Base-by-base conservation (phyloP, 2,113 vertebrate genomes). In the Artemisiospiza belli region DNA sequence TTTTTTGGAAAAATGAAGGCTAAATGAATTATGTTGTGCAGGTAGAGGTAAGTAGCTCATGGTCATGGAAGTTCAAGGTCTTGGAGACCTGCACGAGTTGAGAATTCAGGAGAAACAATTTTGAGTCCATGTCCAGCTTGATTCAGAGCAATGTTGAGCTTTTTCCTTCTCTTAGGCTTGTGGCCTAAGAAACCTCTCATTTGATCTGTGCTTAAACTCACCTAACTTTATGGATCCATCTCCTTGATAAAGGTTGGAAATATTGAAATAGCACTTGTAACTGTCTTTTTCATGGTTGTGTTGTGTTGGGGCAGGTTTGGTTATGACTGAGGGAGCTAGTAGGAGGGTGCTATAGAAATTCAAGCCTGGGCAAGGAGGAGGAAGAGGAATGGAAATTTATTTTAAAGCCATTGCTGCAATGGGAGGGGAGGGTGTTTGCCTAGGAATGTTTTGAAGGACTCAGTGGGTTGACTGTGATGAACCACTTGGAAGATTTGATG, bases 301-400 rank as follows among this genome's bases (percentile, higher is more conserved):
- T 43, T 87, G 49, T 91, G 41, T 80, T 94, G 79, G 91, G 90
- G 64, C 92, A 88, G 51, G 69, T 87, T 83, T 92, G 90, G 67
- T 83, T 72, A 57, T 88, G 93, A 74, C 86, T 72, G 64, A 57
- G 61, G 76, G 89, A 89, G 43, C 55, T 58, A 75, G 92, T 70
- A 72, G 91, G 95, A 85, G 87, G 93, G 75, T 83, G 91, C 73
- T 87, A 33, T 59, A 82, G 64, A 73, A 84, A 81, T 93, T 30
- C 33, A 58, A 64, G 74, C 63, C 95, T 31, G 14, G 81, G 83
- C 27, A 12, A 78, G 24, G 51, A 47, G 46, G 18, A 83, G 81
- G 52, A 79, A n/a, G 43, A 49, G 76, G 52, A 35, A 52, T 81
- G 68, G 41, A 61, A 93, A 68, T 63, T 82, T 67, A 55, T 27